phyloP scores from a whole-genome alignment of 1,140 invertebrate species.

The Drosophila mayri region DNA sequence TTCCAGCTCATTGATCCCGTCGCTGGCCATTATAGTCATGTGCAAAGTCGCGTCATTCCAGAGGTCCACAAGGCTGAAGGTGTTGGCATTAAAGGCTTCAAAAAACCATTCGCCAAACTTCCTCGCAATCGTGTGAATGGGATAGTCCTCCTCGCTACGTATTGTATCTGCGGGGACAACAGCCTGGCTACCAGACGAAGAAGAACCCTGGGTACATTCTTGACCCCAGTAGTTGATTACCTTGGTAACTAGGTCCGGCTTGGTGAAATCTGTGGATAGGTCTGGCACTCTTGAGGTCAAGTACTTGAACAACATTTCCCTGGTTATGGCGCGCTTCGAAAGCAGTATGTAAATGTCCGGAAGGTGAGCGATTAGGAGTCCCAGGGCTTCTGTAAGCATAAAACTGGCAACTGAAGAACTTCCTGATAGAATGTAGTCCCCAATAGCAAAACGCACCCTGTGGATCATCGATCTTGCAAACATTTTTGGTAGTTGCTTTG shows the following conservation, averaged over 20 bases:
- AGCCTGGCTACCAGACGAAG: neutral
- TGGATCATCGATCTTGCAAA: slow-evolving; percentile 44
- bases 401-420: neutral
- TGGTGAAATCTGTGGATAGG: slow-evolving; percentile 84
- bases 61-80: slow-evolving; percentile 86
- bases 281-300: slow-evolving; percentile 81
- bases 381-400: slow-evolving; percentile 85
- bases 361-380: slow-evolving; percentile 84
- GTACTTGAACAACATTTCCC: slow-evolving; percentile 85
- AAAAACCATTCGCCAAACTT: slow-evolving; percentile 88
- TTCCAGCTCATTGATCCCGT: slow-evolving; percentile 42
- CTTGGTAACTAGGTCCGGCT: slow-evolving; percentile 84
- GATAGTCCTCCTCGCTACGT: slow-evolving; percentile 46
- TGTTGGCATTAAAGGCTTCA: slow-evolving; percentile 86
- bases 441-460: slow-evolving; percentile 34
- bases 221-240: slow-evolving; percentile 85
- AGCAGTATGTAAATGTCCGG: slow-evolving; percentile 82
- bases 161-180: neutral
- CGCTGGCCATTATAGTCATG: slow-evolving; percentile 55
- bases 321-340: slow-evolving; percentile 85
- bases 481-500: slow-evolving; percentile 63
- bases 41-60: slow-evolving; percentile 85
- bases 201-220: neutral
- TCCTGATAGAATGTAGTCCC: neutral
- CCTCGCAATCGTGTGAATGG: slow-evolving; percentile 85